Conservation (phyloP, 2,797 vertebrate genomes). For the Microcaecilia unicolor region DNA sequence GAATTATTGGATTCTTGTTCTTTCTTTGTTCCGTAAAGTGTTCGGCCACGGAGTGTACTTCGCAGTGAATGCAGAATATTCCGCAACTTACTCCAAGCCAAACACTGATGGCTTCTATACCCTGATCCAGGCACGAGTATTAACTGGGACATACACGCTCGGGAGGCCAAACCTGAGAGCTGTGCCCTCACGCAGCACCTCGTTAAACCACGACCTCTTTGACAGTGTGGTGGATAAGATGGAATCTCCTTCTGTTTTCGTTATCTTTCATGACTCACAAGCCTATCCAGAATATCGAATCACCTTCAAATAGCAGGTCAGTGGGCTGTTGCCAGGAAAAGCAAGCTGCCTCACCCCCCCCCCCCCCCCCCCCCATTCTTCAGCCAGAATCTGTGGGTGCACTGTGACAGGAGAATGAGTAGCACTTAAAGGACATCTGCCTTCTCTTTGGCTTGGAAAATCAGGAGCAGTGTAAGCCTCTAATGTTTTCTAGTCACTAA, state of each 20-base stretch:
- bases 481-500: too few species aligned
- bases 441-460: too few species aligned
- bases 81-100: constrained; percentile 10
- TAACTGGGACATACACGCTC: constrained; percentile 34
- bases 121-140: constrained; percentile 39
- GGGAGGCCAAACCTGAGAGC: background rate
- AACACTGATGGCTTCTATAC: constrained; percentile 17
- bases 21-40: constrained; percentile 15
- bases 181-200: constrained; percentile 15
- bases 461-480: too few species aligned
- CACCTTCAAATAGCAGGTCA: too few species aligned
- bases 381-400: too few species aligned
- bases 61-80: constrained; percentile 37
- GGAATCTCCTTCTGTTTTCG: constrained; percentile 37
- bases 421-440: too few species aligned
- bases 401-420: too few species aligned
- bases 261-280: constrained; percentile 53
- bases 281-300: constrained; percentile 52
- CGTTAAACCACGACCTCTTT: constrained; percentile 32
- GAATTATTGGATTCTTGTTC: too few species aligned
- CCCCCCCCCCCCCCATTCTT: too few species aligned
- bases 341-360: too few species aligned
- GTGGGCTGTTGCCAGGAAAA: too few species aligned
- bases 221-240: constrained; percentile 43
- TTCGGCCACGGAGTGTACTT: constrained; percentile 45